Evolutionary conservation across 2,888 invertebrate genomes (phyloP).

Genomic region (Buathra laborator): DNA sequence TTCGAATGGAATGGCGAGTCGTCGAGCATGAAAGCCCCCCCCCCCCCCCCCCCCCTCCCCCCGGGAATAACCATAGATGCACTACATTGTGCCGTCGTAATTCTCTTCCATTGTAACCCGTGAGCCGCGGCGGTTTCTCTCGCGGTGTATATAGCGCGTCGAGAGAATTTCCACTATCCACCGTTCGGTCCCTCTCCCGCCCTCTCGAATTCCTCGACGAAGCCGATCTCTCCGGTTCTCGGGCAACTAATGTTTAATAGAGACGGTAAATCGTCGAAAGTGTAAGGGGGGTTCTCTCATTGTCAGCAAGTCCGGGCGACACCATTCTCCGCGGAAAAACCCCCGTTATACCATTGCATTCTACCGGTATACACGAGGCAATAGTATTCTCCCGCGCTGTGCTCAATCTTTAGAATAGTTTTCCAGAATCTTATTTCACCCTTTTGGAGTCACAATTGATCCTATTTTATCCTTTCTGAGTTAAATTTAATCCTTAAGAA

Average conservation of each 20-base stretch:
- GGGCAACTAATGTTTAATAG: conserved; percentile 63
- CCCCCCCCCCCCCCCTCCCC: background rate
- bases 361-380: background rate
- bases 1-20: conserved; percentile 45
- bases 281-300: conserved; percentile 45
- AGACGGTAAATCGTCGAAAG: conserved; percentile 63
- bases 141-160: conserved; percentile 22
- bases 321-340: conserved; percentile 12
- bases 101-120: conserved; percentile 65
- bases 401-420: background rate
- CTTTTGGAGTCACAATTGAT: background rate
- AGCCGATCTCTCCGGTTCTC: conserved; percentile 36
- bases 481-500: background rate
- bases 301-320: conserved; percentile 39
- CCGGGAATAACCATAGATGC: conserved; percentile 58
- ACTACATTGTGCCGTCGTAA: conserved; percentile 65
- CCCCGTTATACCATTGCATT: background rate
- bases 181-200: conserved; percentile 6
- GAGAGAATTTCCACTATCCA: conserved; percentile 49
- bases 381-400: background rate
- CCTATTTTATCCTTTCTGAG: background rate
- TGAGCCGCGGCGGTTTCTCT: conserved; percentile 50
- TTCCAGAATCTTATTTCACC: background rate
- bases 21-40: conserved; percentile 59
- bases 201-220: conserved; percentile 52